Conservation (phyloP, 2,888 invertebrate genomes). For the Sthenelais limicola region DNA sequence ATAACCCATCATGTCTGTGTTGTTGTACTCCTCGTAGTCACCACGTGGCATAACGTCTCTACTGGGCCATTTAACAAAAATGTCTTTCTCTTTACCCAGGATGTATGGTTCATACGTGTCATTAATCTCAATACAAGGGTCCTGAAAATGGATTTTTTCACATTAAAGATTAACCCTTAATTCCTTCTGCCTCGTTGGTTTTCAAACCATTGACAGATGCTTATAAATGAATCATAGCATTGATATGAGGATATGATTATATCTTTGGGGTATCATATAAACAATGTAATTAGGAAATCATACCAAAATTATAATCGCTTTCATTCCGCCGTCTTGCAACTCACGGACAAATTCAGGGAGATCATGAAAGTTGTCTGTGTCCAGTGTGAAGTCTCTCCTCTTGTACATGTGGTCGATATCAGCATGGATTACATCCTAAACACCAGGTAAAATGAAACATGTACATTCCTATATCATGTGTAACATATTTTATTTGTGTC, state of each 20-base stretch:
- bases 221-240: background rate
- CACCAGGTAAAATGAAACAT: too few relatives aligned
- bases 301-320: conserved; percentile 64
- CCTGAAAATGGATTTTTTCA: conserved; percentile 20
- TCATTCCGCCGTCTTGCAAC: conserved; percentile 57
- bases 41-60: conserved; percentile 49
- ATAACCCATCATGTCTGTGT: conserved; percentile 60
- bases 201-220: background rate
- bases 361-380: conserved; percentile 56
- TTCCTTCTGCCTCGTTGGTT: background rate
- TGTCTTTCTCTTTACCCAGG: conserved; percentile 55
- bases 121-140: conserved; percentile 43
- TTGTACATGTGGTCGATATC: conserved; percentile 69
- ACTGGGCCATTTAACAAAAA: conserved; percentile 63
- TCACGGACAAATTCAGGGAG: conserved; percentile 59
- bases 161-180: background rate
- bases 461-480: background rate
- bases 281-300: conserved; percentile 33
- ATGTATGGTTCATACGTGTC: conserved; percentile 60
- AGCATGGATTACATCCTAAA: conserved; percentile 67
- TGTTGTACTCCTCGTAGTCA: conserved; percentile 54
- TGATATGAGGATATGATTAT: background rate
- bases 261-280: background rate
- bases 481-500: background rate
- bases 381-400: conserved; percentile 62